Conservation (phyloP, 2,113 vertebrate genomes). For the Mirounga angustirostris region DNA sequence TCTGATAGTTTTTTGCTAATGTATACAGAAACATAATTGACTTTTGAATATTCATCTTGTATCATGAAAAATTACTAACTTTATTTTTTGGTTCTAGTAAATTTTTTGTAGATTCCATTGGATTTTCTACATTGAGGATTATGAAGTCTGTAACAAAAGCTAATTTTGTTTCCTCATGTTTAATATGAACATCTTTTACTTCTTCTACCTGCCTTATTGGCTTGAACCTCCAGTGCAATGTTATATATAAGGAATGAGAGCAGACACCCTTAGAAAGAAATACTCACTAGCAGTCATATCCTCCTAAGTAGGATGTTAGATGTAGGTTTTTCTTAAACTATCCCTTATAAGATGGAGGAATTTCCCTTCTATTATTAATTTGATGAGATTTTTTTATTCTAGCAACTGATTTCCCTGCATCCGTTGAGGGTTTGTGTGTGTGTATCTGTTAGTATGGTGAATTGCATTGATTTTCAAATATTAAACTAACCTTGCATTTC, state of each 20-base stretch:
- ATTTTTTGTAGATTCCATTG: background rate
- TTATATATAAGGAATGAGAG: background rate
- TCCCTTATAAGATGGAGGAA: no score
- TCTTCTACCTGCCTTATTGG: background rate
- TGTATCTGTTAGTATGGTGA: background rate
- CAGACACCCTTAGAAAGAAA: background rate
- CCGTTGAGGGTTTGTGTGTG: background rate
- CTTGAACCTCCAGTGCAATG: background rate
- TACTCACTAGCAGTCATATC: background rate
- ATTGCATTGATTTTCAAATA: background rate
- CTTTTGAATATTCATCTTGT: background rate
- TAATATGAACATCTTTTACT: background rate
- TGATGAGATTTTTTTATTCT: background rate
- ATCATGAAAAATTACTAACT: background rate
- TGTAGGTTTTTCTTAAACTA: background rate
- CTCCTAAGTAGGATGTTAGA: background rate
- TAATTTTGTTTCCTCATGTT: background rate
- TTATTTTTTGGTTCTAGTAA: background rate
- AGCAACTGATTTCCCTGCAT: background rate
- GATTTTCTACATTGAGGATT: background rate
- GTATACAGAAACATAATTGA: background rate
- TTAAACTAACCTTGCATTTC: background rate
- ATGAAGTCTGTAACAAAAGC: background rate
- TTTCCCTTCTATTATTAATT: background rate
- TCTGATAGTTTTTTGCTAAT: background rate